Base-by-base conservation (phyloP, 2,113 vertebrate genomes). In the Salvator merianae region DNA sequence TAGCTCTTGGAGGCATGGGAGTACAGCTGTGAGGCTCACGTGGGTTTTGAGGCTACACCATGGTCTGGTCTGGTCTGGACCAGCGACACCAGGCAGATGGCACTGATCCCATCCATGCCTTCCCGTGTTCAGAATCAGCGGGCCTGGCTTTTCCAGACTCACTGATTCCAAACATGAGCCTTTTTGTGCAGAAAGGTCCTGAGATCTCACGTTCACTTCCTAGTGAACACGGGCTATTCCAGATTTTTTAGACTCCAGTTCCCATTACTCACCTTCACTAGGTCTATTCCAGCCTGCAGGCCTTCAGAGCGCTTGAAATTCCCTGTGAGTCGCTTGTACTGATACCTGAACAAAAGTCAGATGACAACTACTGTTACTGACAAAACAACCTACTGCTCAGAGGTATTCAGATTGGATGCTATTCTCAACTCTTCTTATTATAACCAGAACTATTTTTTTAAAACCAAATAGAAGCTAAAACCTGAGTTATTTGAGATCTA, bases 241-340 rank as follows among this genome's bases (percentile, higher is more conserved):
- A 69, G 68, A 69, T 69, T n/a, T 16, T 69, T 69, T 34, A 16
- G 68, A 34, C 32, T 16, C 5, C 68, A 69, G 6, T 18, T 69
- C n/a, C 68, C 68, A 38, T 34, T 22, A 78, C 95, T 94, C 88
- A 99, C 99, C 88, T 90, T 94, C 69, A 99, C 93, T 0, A 97
- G 95, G 90, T 99, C 86, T 74, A 99, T 92, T 69, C 98, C 99
- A 0, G 98, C 98, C 93, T 99, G 99, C 59, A 99, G 97, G 71
- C 98, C 98, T 6, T 97, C 97, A 3, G 99, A 97, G 59, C 98
- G 97, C 91, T 99, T 95, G 7, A 99, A 99, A 93, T 97, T 98
- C 59, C 98, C 98, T 1, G 78, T 93, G 38, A 99, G 94, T 90
- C 94, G 98, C 92, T 96, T 73, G 62, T 98, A 99, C 87, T 91